A percentile compares a stretch with the other conserved stretches of the same genome.
Conservation (phyloP, 2,797 vertebrate genomes). For the Enoplosus armatus region DNA sequence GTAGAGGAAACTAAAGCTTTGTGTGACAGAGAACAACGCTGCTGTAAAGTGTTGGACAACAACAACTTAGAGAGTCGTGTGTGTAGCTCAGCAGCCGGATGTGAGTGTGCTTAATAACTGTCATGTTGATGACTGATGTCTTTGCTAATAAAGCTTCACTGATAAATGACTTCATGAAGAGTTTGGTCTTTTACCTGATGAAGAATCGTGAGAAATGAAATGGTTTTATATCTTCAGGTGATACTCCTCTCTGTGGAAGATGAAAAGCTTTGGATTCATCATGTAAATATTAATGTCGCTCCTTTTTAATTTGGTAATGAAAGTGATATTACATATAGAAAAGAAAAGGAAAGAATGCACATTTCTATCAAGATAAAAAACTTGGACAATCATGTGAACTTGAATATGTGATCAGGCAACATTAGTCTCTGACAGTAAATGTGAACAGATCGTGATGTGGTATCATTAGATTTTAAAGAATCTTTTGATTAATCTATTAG, state of each 20-base stretch:
- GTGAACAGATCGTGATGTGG: too few species aligned
- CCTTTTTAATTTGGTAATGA: not conserved
- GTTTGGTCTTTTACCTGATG: not conserved
- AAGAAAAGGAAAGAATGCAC: too few species aligned
- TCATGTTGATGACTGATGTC: slow-evolving; percentile 10
- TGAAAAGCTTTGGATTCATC: not conserved
- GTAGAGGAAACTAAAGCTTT: slow-evolving; percentile 31
- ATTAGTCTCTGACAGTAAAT: too few species aligned
- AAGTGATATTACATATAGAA: not conserved
- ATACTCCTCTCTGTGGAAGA: not conserved
- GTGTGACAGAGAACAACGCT: slow-evolving; percentile 20
- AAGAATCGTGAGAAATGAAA: too few species aligned
- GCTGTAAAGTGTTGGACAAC: slow-evolving; percentile 25
- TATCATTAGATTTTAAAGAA: too few species aligned
- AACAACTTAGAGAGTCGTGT: slow-evolving; percentile 6
- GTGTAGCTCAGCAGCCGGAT: slow-evolving; percentile 16
- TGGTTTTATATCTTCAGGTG: not conserved
- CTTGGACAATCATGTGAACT: too few species aligned
- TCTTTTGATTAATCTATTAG: too few species aligned
- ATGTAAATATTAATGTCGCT: not conserved
- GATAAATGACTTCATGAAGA: not conserved
- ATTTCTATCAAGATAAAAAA: too few species aligned
- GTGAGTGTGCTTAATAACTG: slow-evolving; percentile 33
- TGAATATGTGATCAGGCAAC: too few species aligned
- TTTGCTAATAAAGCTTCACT: slow-evolving; percentile 20